phyloP scores from a whole-genome alignment of 2,113 vertebrate species.

The Alaudala cheleensis region DNA sequence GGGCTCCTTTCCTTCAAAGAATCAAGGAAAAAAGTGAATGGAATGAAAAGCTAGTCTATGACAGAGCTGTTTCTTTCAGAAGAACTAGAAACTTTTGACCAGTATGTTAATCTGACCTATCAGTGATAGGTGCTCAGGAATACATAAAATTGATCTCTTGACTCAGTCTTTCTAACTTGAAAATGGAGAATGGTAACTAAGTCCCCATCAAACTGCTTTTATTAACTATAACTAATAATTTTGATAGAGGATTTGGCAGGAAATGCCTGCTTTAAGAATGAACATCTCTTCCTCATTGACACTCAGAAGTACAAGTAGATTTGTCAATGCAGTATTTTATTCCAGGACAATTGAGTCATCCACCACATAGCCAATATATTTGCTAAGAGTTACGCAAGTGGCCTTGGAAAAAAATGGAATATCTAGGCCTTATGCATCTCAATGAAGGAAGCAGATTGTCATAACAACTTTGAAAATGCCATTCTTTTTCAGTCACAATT shows the following conservation, averaged over 20 bases:
- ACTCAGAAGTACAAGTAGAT: slow-evolving; percentile 8
- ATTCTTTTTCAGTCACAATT: slow-evolving; percentile 63
- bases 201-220: background rate
- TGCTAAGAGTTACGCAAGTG: slow-evolving; percentile 39
- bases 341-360: slow-evolving; percentile 54
- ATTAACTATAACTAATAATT: slow-evolving; percentile 23
- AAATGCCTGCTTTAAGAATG: slow-evolving; percentile 4
- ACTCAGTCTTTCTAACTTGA: background rate
- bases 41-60: background rate
- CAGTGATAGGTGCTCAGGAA: background rate
- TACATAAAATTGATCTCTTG: background rate
- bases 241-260: background rate
- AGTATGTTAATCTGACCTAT: background rate
- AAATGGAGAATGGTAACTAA: slow-evolving; percentile 8
- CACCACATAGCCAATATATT: slow-evolving; percentile 29
- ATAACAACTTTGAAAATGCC: slow-evolving; percentile 64
- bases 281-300: background rate
- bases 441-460: slow-evolving; percentile 64
- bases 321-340: slow-evolving; percentile 44
- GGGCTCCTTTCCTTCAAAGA: background rate
- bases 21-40: background rate
- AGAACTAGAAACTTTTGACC: background rate
- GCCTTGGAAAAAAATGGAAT: slow-evolving; percentile 37
- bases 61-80: background rate
- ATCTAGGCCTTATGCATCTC: slow-evolving; percentile 46